Conservation (phyloP, 2,113 vertebrate species). For the Anoplopoma fimbria region DNA sequence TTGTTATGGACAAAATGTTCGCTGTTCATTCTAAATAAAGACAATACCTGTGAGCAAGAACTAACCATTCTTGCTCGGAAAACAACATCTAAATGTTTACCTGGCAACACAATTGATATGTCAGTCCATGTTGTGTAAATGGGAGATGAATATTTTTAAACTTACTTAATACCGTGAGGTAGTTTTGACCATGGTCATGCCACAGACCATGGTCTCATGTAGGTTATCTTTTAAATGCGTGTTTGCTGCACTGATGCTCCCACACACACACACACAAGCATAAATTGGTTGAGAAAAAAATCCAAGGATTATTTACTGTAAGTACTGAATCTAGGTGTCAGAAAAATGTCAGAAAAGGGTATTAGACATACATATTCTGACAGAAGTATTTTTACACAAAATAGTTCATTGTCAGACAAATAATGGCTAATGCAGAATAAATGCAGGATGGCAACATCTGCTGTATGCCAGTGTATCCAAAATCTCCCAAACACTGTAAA, state of each 20-base stretch:
- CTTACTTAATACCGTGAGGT: neutral
- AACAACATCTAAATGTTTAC: neutral
- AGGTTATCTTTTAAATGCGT: neutral
- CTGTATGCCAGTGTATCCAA: neutral
- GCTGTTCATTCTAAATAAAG: conserved; percentile 22
- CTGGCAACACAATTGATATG: neutral
- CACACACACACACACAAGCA: conserved; percentile 14
- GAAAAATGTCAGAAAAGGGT: neutral
- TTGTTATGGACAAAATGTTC: neutral
- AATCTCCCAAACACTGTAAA: neutral
- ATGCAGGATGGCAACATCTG: neutral
- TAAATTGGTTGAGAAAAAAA: neutral
- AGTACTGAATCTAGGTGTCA: neutral
- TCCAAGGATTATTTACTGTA: neutral
- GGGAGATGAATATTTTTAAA: neutral
- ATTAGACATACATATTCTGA: neutral
- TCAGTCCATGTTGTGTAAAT: neutral
- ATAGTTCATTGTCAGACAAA: neutral
- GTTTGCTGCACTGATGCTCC: conserved; percentile 22
- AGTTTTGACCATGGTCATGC: too few species aligned
- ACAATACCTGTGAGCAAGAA: conserved; percentile 14
- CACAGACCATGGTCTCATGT: neutral
- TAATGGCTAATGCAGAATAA: neutral
- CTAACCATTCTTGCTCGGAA: neutral
- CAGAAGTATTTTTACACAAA: neutral